Evolutionary conservation across 2,888 invertebrate species (phyloP), one percentile per base, ranked within the genome.

Genomic region (Pelosia muscerda): DNA sequence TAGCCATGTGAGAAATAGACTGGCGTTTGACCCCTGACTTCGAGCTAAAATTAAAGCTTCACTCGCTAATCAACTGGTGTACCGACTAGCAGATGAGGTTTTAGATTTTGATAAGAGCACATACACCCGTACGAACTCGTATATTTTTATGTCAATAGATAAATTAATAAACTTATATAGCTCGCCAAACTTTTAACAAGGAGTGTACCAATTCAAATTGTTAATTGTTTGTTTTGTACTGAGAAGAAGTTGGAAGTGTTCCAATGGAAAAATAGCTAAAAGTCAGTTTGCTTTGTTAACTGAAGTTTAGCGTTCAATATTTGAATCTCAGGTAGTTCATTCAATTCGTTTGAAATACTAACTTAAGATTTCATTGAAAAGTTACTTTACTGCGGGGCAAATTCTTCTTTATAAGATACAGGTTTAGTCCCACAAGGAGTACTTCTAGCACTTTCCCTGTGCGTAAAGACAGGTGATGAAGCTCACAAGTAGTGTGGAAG

Each of bases 241-340:
- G 57, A 77, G 15, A 75, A 62, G 68, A 75, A 73, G 55, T 75
- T 79, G 75, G 69, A 69, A 68, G 66, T 68, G 9, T 59, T 67
- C 66, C 68, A 72, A 73, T 59, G 2, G 26, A 53, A 28, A 60
- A 63, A 66, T n/a, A n/a, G 23, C 6, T 13, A 67, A 74, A 38
- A 31, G 60, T 55, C 58, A 59, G 63, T 67, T 67, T 64, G 23
- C 62, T 73, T 56, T 19, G 59, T 57, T 53, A 59, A 66, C 68
- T 61, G 9, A 28, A 54, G 23, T 49, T 61, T 10, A n/a, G 23
- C 19, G 26, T 66, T 61, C 53, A 19, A 66, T 60, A 53, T 63
- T 53, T 19, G 10, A 13, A 63, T 54, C 26, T 26, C 26, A 54
- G 8, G 55, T 26, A 54, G 4, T 53, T 53, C 22, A 31, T 15